These are phyloP conservation scores for Heliconius melpomene DNA, from an alignment of 1,140 invertebrate genomes.

Conservation along the genomic window DNA sequence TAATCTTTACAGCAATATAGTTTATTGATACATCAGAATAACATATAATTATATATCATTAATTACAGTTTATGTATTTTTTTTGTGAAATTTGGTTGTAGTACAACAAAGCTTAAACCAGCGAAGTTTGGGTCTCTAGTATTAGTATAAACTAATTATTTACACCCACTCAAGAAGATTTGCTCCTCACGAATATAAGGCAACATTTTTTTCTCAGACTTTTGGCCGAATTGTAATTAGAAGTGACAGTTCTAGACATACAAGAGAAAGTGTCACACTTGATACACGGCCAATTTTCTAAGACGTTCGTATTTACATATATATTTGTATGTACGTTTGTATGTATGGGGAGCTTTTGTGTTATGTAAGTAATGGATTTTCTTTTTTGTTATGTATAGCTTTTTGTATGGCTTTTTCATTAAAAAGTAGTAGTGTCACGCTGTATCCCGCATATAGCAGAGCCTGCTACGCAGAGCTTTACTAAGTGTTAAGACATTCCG, in stretches of 20 bases:
- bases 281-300: background rate
- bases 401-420: background rate
- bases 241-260: background rate
- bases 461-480: background rate
- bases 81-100: too few species aligned
- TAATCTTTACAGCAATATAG: too few species aligned
- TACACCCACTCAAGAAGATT: background rate
- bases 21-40: too few species aligned
- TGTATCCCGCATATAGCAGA: too few species aligned
- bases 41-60: too few species aligned
- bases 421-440: background rate
- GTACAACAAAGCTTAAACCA: too few species aligned
- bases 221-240: constrained; percentile 8
- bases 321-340: background rate
- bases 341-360: background rate
- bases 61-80: too few species aligned
- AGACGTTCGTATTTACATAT: constrained; percentile 8
- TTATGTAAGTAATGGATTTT: background rate
- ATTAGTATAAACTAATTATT: too few species aligned
- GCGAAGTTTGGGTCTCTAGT: too few species aligned
- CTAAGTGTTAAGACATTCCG: background rate
- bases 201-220: background rate
- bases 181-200: background rate
- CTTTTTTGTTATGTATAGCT: background rate
- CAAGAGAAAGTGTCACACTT: constrained; percentile 2